Base-by-base conservation (phyloP, 2,888 invertebrate genomes). In the Callyntrura sp. region DNA sequence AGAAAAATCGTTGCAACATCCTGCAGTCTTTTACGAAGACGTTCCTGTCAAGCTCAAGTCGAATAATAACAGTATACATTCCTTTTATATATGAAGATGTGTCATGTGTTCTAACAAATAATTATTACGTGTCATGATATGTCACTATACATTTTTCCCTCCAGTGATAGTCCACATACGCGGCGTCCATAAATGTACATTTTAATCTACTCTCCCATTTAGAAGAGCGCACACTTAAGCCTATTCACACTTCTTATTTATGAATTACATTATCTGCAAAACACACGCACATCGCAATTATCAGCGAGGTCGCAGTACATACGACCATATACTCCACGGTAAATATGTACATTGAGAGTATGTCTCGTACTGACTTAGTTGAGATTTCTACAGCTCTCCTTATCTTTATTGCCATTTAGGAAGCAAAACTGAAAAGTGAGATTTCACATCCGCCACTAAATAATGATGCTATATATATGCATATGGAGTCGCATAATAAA, bases 371-470 rank as follows among this genome's bases (percentile, higher is more conserved):
- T 62, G 62, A 51, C 62, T 62, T 20, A 60, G 5, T 20, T 6
- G 62, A 62, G 14, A 14, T 68, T 68, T 68, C n/a, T 68, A 35
- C 65, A 28, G 65, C 3, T 68, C 4, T 28, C 35, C 17, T 73
- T 73, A 73, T 51, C 73, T 73, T 73, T 73, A 73, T 73, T 73
- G 73, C 73, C 73, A 73, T 73, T 73, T 73, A 73, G 20, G 23
- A 48, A 73, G 73, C 23, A 73, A 48, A 51, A 48, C 73, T 45
- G 73, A 48, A 73, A 73, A 73, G 23, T 51, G 48, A 48, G 73
- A 73, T 73, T 35, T 20, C 51, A 48, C 25, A 23, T 73, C 73
- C 73, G 48, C 48, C 20, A 73, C 73, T 48, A 48, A n/a, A 48
- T 23, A 73, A 45, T 45, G 70, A 20, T 70, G 1, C 0, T 20